Percentiles rank a stretch among this genome's conserved stretches.
These are phyloP conservation scores for Pseudachorutes palmiensis DNA, from an alignment of 1,140 invertebrate genomes.

Conservation along the genomic window DNA sequence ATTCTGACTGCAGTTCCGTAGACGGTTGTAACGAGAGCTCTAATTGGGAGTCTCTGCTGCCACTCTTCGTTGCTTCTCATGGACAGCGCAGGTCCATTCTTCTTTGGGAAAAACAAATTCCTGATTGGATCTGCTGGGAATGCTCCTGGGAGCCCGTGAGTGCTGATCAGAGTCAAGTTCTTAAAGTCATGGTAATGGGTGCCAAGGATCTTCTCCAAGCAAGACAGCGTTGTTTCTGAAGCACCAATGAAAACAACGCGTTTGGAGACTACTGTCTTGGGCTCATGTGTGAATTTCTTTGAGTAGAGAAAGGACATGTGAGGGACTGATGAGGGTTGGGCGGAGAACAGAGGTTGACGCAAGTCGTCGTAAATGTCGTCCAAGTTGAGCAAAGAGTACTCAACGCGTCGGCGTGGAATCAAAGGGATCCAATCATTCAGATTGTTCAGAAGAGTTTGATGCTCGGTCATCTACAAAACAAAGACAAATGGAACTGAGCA, in stretches of 20 bases:
- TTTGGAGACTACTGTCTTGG: constrained; percentile 48
- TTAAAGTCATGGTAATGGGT: constrained; percentile 45
- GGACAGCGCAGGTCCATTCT: constrained; percentile 43
- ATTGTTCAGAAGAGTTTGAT: constrained; percentile 31
- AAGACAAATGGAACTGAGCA: constrained; percentile 1
- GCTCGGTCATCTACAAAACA: constrained; percentile 16
- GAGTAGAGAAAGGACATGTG: constrained; percentile 18
- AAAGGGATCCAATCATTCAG: constrained; percentile 30
- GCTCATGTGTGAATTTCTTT: constrained; percentile 34
- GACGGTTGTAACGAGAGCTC: constrained; percentile 50
- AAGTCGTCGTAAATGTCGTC: constrained; percentile 25
- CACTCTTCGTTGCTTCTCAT: constrained; percentile 23
- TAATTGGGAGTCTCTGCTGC: constrained; percentile 42
- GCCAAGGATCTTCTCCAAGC: constrained; percentile 57
- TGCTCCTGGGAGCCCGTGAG: constrained; percentile 54
- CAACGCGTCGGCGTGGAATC: constrained; percentile 24
- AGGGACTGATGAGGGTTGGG: constrained; percentile 1
- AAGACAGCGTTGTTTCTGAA: constrained; percentile 58
- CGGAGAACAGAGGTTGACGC: constrained; percentile 5
- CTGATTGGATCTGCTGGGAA: constrained; percentile 42
- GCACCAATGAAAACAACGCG: constrained; percentile 65
- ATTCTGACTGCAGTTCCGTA: constrained; percentile 48
- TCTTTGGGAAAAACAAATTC: constrained; percentile 45
- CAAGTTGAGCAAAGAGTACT: constrained; percentile 26
- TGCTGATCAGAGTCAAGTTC: constrained; percentile 56